A percentile compares a stretch with the other conserved stretches of the same genome.
These are phyloP conservation scores for Danio jaintianensis DNA, from an alignment of 2,797 vertebrate genomes.

Conservation along the genomic window DNA sequence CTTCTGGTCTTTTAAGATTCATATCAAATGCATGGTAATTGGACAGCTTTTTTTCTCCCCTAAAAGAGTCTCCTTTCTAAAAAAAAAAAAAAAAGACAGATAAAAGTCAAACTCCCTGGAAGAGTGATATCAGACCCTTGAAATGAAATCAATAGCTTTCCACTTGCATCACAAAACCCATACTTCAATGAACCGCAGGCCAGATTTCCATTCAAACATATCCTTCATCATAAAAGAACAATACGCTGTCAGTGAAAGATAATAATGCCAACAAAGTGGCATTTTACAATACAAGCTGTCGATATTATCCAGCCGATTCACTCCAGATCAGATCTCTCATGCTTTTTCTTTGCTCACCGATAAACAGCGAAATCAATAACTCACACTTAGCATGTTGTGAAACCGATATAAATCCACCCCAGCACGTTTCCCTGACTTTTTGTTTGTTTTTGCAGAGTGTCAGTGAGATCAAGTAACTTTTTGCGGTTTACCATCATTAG, in stretches of 20 bases:
- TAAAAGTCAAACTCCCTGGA: slow-evolving; percentile 19
- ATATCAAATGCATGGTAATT: slow-evolving; percentile 26
- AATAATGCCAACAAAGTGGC: slow-evolving; percentile 24
- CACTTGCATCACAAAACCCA: slow-evolving; percentile 29
- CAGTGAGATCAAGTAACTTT: slow-evolving; percentile 28
- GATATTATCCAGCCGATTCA: slow-evolving; percentile 26
- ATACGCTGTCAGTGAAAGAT: slow-evolving; percentile 40
- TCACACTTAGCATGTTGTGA: neutral
- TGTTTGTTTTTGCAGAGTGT: neutral
- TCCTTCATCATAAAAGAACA: slow-evolving; percentile 46
- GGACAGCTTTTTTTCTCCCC: slow-evolving; percentile 6
- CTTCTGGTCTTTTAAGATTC: slow-evolving; percentile 20
- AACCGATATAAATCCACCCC: neutral
- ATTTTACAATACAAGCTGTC: slow-evolving; percentile 26
- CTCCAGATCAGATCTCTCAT: neutral
- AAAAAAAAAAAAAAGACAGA: slow-evolving; percentile 16
- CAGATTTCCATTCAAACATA: slow-evolving; percentile 48
- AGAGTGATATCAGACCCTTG: slow-evolving; percentile 36
- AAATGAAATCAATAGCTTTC: slow-evolving; percentile 50
- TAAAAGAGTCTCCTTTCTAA: slow-evolving; percentile 12
- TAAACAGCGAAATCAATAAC: slow-evolving; percentile 37
- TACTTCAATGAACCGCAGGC: slow-evolving; percentile 38
- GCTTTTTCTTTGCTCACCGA: slow-evolving; percentile 26
- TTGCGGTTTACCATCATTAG: slow-evolving; percentile 35
- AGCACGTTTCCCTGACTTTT: neutral